These are phyloP conservation scores for Buphagus erythrorhynchus DNA, from an alignment of 2,797 vertebrate genomes.

Conservation along the genomic window DNA sequence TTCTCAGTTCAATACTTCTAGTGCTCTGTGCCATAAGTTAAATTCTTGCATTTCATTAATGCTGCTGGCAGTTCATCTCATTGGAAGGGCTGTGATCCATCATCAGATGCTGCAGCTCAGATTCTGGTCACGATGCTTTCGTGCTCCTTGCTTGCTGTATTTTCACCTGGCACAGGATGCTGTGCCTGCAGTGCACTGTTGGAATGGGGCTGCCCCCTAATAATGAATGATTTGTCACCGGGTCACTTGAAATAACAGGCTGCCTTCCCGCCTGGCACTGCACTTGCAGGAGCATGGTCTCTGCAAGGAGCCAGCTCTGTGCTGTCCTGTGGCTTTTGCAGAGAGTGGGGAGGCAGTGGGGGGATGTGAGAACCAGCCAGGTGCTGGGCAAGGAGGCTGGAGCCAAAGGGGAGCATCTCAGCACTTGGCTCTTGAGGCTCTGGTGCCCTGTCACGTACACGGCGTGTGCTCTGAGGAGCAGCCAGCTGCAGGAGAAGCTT, in stretches of 20 bases:
- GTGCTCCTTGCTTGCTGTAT: not conserved
- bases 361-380: not conserved
- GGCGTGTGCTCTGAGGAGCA: not conserved
- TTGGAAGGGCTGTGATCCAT: not conserved
- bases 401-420: not conserved
- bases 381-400: not conserved
- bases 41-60: not conserved
- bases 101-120: not conserved
- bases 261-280: accelerated
- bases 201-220: not conserved
- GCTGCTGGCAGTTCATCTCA: not conserved
- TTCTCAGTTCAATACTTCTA: not conserved
- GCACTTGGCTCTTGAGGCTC: accelerated
- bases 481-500: slow-evolving; percentile 9
- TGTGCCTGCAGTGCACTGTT: not conserved
- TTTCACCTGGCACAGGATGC: not conserved
- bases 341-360: not conserved
- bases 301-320: not conserved
- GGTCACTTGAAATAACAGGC: not conserved
- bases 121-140: not conserved
- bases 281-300: not conserved
- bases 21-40: not conserved
- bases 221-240: not conserved
- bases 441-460: accelerated
- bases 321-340: not conserved